Evolutionary conservation across 1,140 invertebrate genomes (phyloP).

Genomic region (Halesus radiatus): DNA sequence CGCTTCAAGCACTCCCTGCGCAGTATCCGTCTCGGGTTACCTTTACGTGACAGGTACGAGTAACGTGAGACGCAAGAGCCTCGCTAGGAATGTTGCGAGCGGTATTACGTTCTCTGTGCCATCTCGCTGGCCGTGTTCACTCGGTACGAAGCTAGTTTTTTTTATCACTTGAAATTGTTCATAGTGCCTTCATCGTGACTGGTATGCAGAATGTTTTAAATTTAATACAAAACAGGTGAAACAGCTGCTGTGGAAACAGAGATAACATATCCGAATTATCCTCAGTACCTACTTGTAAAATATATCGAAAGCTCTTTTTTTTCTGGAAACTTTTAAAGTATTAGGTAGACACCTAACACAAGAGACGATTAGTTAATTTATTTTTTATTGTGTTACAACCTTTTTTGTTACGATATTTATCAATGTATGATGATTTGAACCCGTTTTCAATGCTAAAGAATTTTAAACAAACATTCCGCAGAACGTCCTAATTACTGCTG

Average conservation of each 20-base stretch:
- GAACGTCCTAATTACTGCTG: too few species aligned
- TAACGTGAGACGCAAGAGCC: constrained; percentile 28
- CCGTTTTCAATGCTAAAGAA: too few species aligned
- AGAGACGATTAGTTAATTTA: too few species aligned
- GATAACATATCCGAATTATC: too few species aligned
- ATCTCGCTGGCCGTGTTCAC: not conserved
- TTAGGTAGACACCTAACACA: too few species aligned
- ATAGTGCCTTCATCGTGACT: not conserved
- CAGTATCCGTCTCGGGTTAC: constrained; percentile 13
- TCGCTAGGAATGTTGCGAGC: constrained; percentile 21
- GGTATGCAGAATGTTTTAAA: constrained; percentile 16
- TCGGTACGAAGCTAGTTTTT: not conserved
- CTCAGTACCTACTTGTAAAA: too few species aligned
- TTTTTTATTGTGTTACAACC: too few species aligned
- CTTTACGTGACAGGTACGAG: not conserved
- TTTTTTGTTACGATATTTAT: too few species aligned
- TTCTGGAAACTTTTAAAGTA: too few species aligned
- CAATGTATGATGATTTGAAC: too few species aligned
- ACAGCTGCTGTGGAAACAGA: not conserved
- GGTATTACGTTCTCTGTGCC: constrained; percentile 19
- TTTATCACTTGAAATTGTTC: constrained; percentile 21
- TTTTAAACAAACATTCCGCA: too few species aligned
- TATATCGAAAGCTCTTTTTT: too few species aligned
- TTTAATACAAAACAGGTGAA: constrained; percentile 3
- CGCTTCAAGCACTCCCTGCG: not conserved